Base-by-base conservation (phyloP, 2,797 vertebrate species). In the Antrozous pallidus region DNA sequence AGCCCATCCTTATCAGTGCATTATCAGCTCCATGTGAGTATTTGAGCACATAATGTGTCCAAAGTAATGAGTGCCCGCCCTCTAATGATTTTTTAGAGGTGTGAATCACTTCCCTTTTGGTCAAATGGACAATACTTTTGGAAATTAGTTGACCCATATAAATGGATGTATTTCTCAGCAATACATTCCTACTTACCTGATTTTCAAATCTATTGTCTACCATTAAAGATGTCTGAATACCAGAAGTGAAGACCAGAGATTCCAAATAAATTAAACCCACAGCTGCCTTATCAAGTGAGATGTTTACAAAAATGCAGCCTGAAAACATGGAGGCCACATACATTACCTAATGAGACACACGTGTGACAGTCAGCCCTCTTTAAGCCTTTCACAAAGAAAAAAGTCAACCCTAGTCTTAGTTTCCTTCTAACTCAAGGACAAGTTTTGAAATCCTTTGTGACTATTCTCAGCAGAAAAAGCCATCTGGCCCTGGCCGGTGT, bases 191-290 rank as follows among this genome's bases (percentile, higher is more conserved):
- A 91, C 71, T 85, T 47, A 54, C 24, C 81, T 79, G 75, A 65
- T 86, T 90, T 93, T 40, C 91, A 92, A 96, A 33, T 73, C 70
- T 83, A 74, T 93, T 96, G 70, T 92, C 88, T 94, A 45, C 79
- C 70, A 45, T 88, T 74, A 83, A 94, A 95, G 90, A 73, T 20
- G 10, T 58, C 36, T 71, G 74, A 5, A 65, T 61, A 33, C 56
- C 10, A 67, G 11, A 47, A 84, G 36, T 89, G 36, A 88, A 75
- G 10, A 69, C n/a, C 28, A 71, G 77, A 33, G 38, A 69, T 61
- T 79, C 63, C 88, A 45, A 16, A 8, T 38, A 75, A 81, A 69
- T 85, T 47, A 78, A 82, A 11, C 20, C 33, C 42, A 20, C 4
- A 70, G 33, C 22, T 91, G 4, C 24, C 17, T 93, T 51, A 73